Conservation (phyloP, 1,140 invertebrate species). For the Odontomachus brunneus region DNA sequence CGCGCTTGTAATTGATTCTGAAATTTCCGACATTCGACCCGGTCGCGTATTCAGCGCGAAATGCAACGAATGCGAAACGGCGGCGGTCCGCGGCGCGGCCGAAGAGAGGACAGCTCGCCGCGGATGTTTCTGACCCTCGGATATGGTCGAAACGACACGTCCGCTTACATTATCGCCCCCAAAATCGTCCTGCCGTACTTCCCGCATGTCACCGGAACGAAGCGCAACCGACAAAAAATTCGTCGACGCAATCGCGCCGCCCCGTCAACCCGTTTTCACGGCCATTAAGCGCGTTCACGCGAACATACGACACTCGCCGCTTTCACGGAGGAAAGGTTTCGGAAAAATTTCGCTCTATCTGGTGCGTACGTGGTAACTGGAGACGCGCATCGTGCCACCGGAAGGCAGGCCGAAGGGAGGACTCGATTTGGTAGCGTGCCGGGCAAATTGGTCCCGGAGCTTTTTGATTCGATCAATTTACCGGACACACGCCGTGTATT, state of each 20-base stretch:
- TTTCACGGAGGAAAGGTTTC: background rate
- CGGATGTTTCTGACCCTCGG: conserved; percentile 21
- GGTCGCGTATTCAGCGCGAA: background rate
- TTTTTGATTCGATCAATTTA: conserved; percentile 77
- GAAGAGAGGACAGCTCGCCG: conserved; percentile 24
- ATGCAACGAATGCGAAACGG: background rate
- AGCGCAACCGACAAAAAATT: conserved; percentile 20
- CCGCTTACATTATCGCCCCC: conserved; percentile 42
- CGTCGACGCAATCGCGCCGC: conserved; percentile 46
- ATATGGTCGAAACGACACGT: conserved; percentile 35
- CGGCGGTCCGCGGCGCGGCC: background rate
- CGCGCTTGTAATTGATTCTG: conserved; percentile 42
- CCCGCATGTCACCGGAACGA: conserved; percentile 20
- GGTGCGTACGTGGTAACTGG: conserved; percentile 53
- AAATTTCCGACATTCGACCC: conserved; percentile 29
- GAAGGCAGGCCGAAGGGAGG: conserved; percentile 24
- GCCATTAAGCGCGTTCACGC: conserved; percentile 47
- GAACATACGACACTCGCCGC: conserved; percentile 39
- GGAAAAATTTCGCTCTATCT: conserved; percentile 30
- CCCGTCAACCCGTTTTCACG: conserved; percentile 49
- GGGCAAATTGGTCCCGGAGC: conserved; percentile 70
- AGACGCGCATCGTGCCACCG: conserved; percentile 48
- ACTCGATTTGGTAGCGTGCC: conserved; percentile 55
- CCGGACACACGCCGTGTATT: conserved; percentile 65
- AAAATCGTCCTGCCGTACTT: conserved; percentile 40